These are phyloP conservation scores for Drosophila kanapiae DNA, from an alignment of 1,140 invertebrate species.

Conservation along the genomic window DNA sequence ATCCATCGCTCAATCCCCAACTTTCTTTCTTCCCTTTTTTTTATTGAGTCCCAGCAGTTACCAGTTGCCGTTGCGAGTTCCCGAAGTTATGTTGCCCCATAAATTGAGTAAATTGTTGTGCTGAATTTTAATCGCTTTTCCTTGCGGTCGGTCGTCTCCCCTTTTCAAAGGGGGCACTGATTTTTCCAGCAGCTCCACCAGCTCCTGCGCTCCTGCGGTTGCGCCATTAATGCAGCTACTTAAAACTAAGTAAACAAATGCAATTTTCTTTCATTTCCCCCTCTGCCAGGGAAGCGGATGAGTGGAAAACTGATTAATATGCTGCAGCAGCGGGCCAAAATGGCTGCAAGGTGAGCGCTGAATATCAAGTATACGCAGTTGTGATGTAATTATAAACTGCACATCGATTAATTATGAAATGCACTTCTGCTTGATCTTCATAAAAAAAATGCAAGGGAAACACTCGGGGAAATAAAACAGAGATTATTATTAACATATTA, in stretches of 20 bases:
- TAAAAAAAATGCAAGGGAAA: no score
- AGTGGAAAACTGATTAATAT: conserved; percentile 25
- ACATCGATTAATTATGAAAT: conserved; percentile 17
- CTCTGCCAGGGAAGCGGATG: background rate
- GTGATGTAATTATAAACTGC: conserved; percentile 15
- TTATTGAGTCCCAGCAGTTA: conserved; percentile 65
- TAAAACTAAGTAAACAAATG: conserved; percentile 46
- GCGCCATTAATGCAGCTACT: conserved; percentile 27
- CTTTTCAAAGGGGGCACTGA: conserved; percentile 24
- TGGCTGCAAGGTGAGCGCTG: background rate
- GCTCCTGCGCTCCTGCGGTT: conserved; percentile 5
- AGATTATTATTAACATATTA: background rate
- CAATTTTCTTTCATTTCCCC: conserved; percentile 8
- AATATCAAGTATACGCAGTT: conserved; percentile 9
- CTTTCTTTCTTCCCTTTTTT: conserved; percentile 15
- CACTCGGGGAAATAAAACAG: background rate
- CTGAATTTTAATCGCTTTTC: conserved; percentile 73
- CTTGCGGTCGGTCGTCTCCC: conserved; percentile 21
- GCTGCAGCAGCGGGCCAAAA: background rate
- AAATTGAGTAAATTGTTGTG: conserved; percentile 78
- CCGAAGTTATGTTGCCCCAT: conserved; percentile 71
- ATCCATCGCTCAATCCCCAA: background rate
- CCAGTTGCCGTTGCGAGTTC: background rate
- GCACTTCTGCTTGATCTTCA: background rate
- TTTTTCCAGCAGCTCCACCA: conserved; percentile 17